Base-by-base conservation (phyloP, 1,140 invertebrate species). In the Eupristina koningsbergeri region DNA sequence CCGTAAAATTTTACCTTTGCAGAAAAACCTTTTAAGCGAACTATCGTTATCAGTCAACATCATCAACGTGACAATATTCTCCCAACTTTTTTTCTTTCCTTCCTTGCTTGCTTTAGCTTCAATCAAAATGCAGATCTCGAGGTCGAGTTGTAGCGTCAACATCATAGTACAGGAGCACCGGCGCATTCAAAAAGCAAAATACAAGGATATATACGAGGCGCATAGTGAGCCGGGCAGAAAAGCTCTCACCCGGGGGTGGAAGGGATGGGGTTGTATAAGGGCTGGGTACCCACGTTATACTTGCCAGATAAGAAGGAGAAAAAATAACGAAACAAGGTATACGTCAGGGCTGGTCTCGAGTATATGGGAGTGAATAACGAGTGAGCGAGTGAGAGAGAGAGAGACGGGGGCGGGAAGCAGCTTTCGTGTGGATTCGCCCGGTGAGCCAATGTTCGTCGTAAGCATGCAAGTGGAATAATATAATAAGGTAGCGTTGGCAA, bases 401-500 rank as follows among this genome's bases (percentile, higher is more conserved):
- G 81, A 83, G 71, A 83, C 63, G 41, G 1, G 41, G 22, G 15
- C n/a, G 36, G 61, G 53, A 74, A 74, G 45, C 36, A 75, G 36
- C 58, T 64, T 67, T 53, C 53, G 9, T n/a, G 76, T 47, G 67
- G 76, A 77, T 83, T 61, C 75, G 75, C 47, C 22, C 19, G 58
- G 34, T 53, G 74, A 78, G 76, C 53, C 76, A 53, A 78, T 69
- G 61, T 71, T 58, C 69, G 36, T n/a, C 58, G 81, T 50, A 53
- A 77, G 69, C 77, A 58, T 83, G 82, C 73, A 81, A 75, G 73
- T 74, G 77, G 80, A 84, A 84, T 86, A 86, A 84, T 80, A 84
- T 84, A 84, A 82, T 86, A 84, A 86, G 77, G 85, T 53, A 50
- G 31, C 41, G 39, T 41, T 41, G 36, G 36, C 36, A 71, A 71